These are phyloP conservation scores for Lipophrys pholis DNA, from an alignment of 2,113 vertebrate genomes.

Conservation along the genomic window DNA sequence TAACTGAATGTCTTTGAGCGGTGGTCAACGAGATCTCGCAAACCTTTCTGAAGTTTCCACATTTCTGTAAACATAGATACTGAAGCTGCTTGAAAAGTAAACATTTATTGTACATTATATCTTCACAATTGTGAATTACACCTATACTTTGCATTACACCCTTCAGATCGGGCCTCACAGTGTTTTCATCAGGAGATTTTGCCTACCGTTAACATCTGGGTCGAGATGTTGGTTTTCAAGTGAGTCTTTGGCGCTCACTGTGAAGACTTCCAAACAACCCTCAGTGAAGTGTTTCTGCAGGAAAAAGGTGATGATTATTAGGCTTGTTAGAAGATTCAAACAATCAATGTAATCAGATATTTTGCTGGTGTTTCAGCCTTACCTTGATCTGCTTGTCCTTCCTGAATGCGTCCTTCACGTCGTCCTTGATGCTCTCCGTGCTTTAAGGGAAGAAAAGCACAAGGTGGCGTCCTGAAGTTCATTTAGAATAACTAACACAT, in stretches of 20 bases:
- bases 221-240: accelerated
- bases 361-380: accelerated
- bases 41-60: conserved; percentile 13
- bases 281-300: conserved; percentile 44
- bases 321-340: accelerated
- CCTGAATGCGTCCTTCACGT: too few species aligned
- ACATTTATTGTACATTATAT: not conserved
- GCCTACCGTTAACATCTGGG: conserved; percentile 25
- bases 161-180: too few species aligned
- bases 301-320: not conserved
- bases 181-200: too few species aligned
- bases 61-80: conserved; percentile 47
- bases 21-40: conserved; percentile 23
- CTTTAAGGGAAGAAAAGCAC: too few species aligned
- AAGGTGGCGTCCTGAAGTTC: too few species aligned
- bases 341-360: not conserved
- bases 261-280: conserved; percentile 32
- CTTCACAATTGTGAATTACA: not conserved
- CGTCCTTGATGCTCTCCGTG: too few species aligned
- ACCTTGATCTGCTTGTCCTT: too few species aligned
- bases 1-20: conserved; percentile 38
- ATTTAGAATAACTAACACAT: too few species aligned
- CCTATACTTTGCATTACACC: not conserved
- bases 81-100: not conserved
- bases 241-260: conserved; percentile 54